Evolutionary conservation across 2,888 invertebrate genomes (phyloP).

Genomic region (Cephus sareptanus): DNA sequence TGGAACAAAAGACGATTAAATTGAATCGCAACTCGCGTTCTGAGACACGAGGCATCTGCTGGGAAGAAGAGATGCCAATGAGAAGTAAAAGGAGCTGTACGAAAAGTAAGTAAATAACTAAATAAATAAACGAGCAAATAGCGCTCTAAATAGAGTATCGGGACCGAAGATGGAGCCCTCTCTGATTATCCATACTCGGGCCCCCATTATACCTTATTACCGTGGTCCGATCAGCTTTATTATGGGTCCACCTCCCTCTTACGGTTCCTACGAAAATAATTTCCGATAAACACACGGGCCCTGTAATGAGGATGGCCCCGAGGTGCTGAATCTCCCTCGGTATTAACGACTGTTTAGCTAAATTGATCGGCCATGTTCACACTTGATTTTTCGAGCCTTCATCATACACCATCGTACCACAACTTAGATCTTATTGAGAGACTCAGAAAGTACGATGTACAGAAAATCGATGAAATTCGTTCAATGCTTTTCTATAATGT

Average conservation of each 20-base stretch:
- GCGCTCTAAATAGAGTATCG: constrained; percentile 25
- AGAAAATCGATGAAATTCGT: background rate
- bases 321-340: constrained; percentile 49
- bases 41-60: background rate
- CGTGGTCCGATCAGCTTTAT: constrained; percentile 59
- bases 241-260: constrained; percentile 48
- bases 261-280: constrained; percentile 46
- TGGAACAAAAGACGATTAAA: constrained; percentile 56
- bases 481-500: background rate
- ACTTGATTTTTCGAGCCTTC: constrained; percentile 47
- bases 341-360: constrained; percentile 60
- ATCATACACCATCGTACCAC: background rate
- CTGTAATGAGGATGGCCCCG: constrained; percentile 29
- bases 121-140: constrained; percentile 43
- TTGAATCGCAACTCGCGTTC: constrained; percentile 52
- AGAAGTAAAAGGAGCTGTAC: background rate
- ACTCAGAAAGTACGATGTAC: background rate
- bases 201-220: constrained; percentile 64
- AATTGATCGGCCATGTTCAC: constrained; percentile 62
- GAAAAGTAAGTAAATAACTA: background rate
- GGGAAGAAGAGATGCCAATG: background rate
- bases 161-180: constrained; percentile 21
- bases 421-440: background rate
- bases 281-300: constrained; percentile 50
- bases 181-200: constrained; percentile 61